Percentiles rank a stretch among this genome's conserved stretches.
Conservation (phyloP, 2,888 invertebrate genomes). For the Thymelicus lineola region DNA sequence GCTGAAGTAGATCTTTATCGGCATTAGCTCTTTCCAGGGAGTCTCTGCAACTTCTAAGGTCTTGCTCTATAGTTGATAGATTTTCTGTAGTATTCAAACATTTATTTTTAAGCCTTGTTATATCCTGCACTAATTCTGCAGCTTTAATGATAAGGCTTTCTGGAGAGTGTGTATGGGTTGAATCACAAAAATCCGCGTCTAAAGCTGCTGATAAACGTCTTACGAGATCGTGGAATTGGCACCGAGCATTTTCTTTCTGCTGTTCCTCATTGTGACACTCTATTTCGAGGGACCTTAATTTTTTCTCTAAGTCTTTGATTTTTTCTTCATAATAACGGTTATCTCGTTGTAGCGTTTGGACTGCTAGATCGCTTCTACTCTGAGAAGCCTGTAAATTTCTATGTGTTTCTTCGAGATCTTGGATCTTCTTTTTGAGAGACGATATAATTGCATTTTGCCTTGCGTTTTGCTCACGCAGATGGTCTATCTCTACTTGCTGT, state of each 20-base stretch:
- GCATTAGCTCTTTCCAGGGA: conserved; percentile 86
- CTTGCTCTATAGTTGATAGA: conserved; percentile 86
- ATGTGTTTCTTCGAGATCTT: conserved; percentile 92
- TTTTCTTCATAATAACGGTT: conserved; percentile 90
- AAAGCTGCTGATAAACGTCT: conserved; percentile 89
- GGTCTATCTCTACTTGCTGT: conserved; percentile 92
- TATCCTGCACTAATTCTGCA: conserved; percentile 91
- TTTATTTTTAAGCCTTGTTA: conserved; percentile 87
- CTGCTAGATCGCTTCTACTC: conserved; percentile 88
- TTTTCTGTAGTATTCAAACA: conserved; percentile 86
- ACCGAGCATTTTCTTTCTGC: conserved; percentile 89
- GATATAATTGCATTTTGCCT: conserved; percentile 92
- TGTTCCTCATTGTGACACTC: conserved; percentile 90
- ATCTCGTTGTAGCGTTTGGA: conserved; percentile 91
- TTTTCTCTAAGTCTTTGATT: conserved; percentile 90
- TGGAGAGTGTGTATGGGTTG: conserved; percentile 86
- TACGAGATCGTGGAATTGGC: conserved; percentile 89
- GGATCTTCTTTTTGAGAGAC: conserved; percentile 91
- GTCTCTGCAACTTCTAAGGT: conserved; percentile 87
- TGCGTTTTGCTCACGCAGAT: conserved; percentile 92
- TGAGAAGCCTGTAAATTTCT: conserved; percentile 87
- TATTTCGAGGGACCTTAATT: conserved; percentile 89
- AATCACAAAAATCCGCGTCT: conserved; percentile 89
- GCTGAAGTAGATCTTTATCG: conserved; percentile 91
- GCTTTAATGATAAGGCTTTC: conserved; percentile 91